phyloP scores from a whole-genome alignment of 2,113 vertebrate genomes.

The Prietella phreatophila region DNA sequence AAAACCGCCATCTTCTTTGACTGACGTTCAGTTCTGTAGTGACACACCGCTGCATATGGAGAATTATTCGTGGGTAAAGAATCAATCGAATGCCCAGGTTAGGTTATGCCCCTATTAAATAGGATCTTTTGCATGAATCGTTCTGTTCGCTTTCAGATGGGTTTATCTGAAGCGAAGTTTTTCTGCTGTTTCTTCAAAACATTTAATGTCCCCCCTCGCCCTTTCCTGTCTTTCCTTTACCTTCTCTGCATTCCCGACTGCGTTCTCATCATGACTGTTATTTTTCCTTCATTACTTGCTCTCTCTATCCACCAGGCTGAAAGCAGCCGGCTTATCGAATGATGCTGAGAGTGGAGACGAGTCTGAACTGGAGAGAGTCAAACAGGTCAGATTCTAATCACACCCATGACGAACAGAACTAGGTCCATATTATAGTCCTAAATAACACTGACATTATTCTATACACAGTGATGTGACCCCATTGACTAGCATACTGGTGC shows the following conservation, averaged over 20 bases:
- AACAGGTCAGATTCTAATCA: conserved; percentile 74
- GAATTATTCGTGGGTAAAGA: too few species aligned
- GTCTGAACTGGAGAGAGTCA: conserved; percentile 83
- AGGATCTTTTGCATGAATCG: background rate
- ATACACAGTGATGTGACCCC: background rate
- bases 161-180: background rate
- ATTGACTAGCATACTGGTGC: background rate
- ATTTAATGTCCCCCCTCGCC: background rate
- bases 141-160: background rate
- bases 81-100: too few species aligned
- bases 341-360: conserved; percentile 73
- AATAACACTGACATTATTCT: background rate
- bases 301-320: conserved; percentile 68
- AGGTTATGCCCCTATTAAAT: too few species aligned
- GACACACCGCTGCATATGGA: too few species aligned
- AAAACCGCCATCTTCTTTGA: too few species aligned
- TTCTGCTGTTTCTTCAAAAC: background rate
- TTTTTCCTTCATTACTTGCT: conserved; percentile 17
- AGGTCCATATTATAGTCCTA: background rate
- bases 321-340: conserved; percentile 66
- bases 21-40: too few species aligned
- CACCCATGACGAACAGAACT: background rate
- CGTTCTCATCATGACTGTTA: conserved; percentile 1
- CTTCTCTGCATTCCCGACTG: background rate
- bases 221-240: background rate